A percentile compares a stretch with the other conserved stretches of the same genome.
phyloP scores from a whole-genome alignment of 1,140 invertebrate species.

The Bradynema listronoti region DNA sequence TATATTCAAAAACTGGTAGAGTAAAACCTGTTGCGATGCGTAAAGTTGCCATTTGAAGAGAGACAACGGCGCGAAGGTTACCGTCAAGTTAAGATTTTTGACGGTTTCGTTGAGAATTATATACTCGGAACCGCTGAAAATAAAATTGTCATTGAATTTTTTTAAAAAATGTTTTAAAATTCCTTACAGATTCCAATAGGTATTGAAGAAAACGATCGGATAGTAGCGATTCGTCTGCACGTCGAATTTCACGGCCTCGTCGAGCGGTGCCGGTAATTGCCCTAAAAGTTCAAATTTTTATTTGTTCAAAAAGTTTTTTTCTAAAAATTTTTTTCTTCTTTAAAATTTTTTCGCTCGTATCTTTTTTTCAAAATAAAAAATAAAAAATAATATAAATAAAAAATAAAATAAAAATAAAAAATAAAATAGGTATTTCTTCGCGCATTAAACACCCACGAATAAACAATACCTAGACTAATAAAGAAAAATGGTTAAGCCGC shows the following conservation, averaged over 20 bases:
- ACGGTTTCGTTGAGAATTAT: conserved; percentile 80
- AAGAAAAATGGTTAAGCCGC: no score
- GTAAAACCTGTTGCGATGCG: conserved; percentile 69
- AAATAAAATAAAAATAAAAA: conserved; percentile 8
- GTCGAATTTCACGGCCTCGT: conserved; percentile 72
- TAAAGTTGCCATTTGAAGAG: conserved; percentile 97
- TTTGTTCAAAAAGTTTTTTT: no score
- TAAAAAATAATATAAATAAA: not conserved
- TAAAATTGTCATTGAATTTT: no score
- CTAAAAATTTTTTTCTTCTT: no score
- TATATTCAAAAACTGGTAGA: no score
- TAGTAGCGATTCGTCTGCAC: conserved; percentile 61
- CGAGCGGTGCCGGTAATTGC: conserved; percentile 41
- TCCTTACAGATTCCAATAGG: conserved; percentile 75
- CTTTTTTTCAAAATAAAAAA: conserved; percentile 21
- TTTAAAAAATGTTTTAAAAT: no score
- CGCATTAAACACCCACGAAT: no score
- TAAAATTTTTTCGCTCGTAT: no score
- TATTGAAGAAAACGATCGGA: conserved; percentile 73
- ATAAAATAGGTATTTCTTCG: no score
- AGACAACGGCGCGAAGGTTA: conserved; percentile 88
- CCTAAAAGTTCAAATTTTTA: no score
- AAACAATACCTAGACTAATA: no score
- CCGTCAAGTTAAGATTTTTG: conserved; percentile 61
- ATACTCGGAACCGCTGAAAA: conserved; percentile 89